A percentile compares a stretch with the other conserved stretches of the same genome.
These are phyloP conservation scores for Pterocles gutturalis DNA, from an alignment of 2,113 vertebrate genomes.

Conservation along the genomic window DNA sequence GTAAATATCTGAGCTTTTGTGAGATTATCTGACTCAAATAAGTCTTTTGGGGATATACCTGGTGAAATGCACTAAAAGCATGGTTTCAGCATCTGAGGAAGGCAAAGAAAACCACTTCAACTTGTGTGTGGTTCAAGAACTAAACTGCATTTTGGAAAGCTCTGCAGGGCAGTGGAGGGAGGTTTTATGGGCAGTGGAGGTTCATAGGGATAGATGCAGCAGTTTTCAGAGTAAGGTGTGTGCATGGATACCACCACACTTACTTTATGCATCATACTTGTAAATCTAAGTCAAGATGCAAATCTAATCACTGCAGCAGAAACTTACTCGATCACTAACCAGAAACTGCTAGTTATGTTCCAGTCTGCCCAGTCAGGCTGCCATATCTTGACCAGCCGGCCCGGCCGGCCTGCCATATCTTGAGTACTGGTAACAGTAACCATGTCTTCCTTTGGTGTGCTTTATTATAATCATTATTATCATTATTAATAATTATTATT, in stretches of 20 bases:
- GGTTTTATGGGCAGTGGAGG: background rate
- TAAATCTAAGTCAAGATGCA: background rate
- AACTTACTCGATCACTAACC: accelerated
- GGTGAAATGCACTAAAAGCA: background rate
- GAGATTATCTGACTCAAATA: background rate
- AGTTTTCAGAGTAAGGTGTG: background rate
- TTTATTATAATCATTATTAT: background rate
- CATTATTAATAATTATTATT: background rate
- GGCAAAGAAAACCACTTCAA: background rate
- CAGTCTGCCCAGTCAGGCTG: background rate
- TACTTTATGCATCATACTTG: background rate
- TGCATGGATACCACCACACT: background rate
- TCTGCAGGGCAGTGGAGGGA: background rate
- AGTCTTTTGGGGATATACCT: background rate
- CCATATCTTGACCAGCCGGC: accelerated
- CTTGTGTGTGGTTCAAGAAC: background rate
- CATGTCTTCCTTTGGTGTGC: background rate
- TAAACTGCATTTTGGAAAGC: background rate
- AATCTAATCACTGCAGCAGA: background rate
- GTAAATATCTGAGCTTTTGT: background rate
- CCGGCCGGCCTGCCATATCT: accelerated
- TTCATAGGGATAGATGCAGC: background rate
- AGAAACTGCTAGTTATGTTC: background rate
- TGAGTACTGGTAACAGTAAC: background rate
- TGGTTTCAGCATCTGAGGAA: background rate